Base-by-base conservation (phyloP, 2,113 vertebrate genomes). In the Carettochelys insculpta region DNA sequence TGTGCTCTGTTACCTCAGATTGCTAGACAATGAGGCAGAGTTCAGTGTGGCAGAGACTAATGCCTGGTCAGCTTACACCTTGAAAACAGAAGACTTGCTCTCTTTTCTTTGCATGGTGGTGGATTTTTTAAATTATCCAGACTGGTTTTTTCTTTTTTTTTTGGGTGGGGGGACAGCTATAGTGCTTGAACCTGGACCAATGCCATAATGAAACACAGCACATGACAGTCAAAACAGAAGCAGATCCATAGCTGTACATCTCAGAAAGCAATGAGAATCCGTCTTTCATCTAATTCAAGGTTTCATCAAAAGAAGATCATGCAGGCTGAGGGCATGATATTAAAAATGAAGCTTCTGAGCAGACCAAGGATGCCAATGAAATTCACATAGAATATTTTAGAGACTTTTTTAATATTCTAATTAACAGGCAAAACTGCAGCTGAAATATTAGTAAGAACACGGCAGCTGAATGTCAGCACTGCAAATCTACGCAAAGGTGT, bases 81-180 rank as follows among this genome's bases (percentile, higher is more conserved):
- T 82, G 34, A n/a, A n/a, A 65, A 84, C 5, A 31, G 0, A 0
- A 45, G 73, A 73, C 16, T 47, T 77, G 41, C 52, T 25, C 50
- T 86, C 75, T 68, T 1, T 27, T 89, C 34, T 24, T 68, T 65
- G 61, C 34, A 65, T 12, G 8, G 61, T 43, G 10, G 10, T 41
- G 1, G 22, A n/a, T n/a, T 50, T 89, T 86, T 29, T 29, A 81
- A 90, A 87, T 77, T 43, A 77, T 16, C 45, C n/a, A 53, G 34
- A 38, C 29, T 1, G 0, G 8, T 87, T 85, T 51, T 3, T 54
- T n/a, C n/a, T n/a, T n/a, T n/a, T n/a, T n/a, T n/a, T n/a, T n/a
- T n/a, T n/a, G n/a, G n/a, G n/a, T n/a, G n/a, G n/a, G n/a, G n/a
- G n/a, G n/a, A n/a, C n/a, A 83, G 24, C 3, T 83, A 43, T 52